Base-by-base conservation (phyloP, 2,797 vertebrate species). In the Labeo calbasu region DNA sequence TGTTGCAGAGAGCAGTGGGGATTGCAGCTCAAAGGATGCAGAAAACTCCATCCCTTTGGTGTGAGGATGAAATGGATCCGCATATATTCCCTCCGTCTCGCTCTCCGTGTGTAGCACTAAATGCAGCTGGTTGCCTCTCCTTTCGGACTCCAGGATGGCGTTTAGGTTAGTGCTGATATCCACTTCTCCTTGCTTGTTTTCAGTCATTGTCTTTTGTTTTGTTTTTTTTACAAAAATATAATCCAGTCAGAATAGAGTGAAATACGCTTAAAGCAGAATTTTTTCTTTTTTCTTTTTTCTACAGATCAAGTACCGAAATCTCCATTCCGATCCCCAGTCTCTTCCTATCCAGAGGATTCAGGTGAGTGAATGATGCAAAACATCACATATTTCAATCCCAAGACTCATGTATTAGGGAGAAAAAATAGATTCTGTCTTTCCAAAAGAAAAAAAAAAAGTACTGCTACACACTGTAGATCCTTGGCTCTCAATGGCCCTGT, bases 221-320 rank as follows among this genome's bases (percentile, higher is more conserved):
- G 51, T 5, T 78, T 81, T 25, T 84, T 82, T 73, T 69, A 71
- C 59, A 88, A 86, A 90, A 87, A 89, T 88, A 89, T 77, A 90
- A 75, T 88, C 84, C 87, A 88, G 82, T 36, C n/a, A 76, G 70
- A 68, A 81, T 55, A 66, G 36, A 69, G 63, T n/a, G 48, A 80
- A 83, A 80, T 70, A 28, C 9, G 25, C 43, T 83, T 86, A 75
- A 88, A 86, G 85, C 85, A 53, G 75, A 65, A 65, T 68, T 63
- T 43, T 78, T 83, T 43, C 40, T 8, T 83, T 84, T 72, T 75
- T 51, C 13, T 68, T 51, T 32, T 55, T 57, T 82, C 55, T 84
- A 71, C 36, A 87, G 65, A 79, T 88, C 80, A 88, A 85, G 90
- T 90, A 90, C 87, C 88, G n/a, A 43, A 25, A 73, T 69, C 40